phyloP scores from a whole-genome alignment of 2,888 invertebrate genomes.

The Stenodera caucasica region DNA sequence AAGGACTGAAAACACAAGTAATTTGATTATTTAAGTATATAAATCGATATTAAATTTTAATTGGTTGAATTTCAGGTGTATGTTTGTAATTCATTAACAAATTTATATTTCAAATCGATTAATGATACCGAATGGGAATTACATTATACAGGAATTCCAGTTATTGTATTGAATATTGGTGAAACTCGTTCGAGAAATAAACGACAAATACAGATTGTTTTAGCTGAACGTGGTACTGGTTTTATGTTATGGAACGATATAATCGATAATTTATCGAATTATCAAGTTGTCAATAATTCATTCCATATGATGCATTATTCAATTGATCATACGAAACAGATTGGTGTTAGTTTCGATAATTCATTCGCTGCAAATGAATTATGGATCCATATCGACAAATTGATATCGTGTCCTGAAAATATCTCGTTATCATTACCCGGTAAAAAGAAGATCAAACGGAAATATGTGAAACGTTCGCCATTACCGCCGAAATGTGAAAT shows the following conservation, averaged over 20 bases:
- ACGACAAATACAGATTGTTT: slow-evolving; percentile 68
- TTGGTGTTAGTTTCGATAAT: slow-evolving; percentile 80
- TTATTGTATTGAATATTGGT: slow-evolving; percentile 75
- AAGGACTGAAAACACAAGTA: slow-evolving; percentile 75
- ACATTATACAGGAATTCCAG: slow-evolving; percentile 76
- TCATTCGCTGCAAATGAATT: slow-evolving; percentile 72
- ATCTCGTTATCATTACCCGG: slow-evolving; percentile 74
- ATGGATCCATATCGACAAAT: slow-evolving; percentile 67
- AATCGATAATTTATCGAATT: slow-evolving; percentile 76
- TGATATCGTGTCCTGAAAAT: slow-evolving; percentile 77
- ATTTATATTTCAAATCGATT: slow-evolving; percentile 66
- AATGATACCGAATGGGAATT: slow-evolving; percentile 68
- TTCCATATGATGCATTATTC: slow-evolving; percentile 84
- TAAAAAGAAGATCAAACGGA: slow-evolving; percentile 61
- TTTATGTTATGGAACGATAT: slow-evolving; percentile 81
- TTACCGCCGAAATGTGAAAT: slow-evolving; percentile 79
- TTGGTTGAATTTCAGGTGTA: slow-evolving; percentile 60
- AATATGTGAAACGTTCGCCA: slow-evolving; percentile 60
- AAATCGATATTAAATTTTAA: background rate
- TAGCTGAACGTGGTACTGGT: slow-evolving; percentile 76
- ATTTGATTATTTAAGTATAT: slow-evolving; percentile 20
- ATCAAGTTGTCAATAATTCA: slow-evolving; percentile 69
- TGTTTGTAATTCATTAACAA: slow-evolving; percentile 75
- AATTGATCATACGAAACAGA: slow-evolving; percentile 72
- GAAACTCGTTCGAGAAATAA: slow-evolving; percentile 70